Evolutionary conservation across 2,888 invertebrate species (phyloP).

Genomic region (Heliconius cydno): DNA sequence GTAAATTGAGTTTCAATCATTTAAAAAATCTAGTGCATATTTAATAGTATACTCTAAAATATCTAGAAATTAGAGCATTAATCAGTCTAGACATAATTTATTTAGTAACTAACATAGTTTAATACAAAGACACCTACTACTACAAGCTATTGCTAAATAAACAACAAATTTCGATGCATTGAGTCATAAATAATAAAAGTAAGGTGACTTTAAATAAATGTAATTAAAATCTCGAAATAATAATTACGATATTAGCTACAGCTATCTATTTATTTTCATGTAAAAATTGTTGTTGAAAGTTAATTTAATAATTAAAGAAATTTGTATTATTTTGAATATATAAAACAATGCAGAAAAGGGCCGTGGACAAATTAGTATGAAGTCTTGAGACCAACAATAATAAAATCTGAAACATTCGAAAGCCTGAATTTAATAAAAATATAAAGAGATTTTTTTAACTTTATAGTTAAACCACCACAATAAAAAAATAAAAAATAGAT

Average conservation of each 20-base stretch:
- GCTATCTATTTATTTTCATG: not conserved
- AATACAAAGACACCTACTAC: conserved; percentile 53
- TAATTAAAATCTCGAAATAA: not conserved
- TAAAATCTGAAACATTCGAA: not conserved
- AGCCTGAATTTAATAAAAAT: not conserved
- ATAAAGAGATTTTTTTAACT: not conserved
- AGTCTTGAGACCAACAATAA: not conserved
- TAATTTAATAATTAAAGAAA: too few relatives aligned
- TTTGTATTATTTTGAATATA: not conserved
- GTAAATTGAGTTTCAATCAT: conserved; percentile 63
- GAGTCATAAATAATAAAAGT: conserved; percentile 26
- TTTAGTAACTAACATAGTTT: conserved; percentile 57
- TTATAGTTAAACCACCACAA: too few relatives aligned
- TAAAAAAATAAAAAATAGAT: too few relatives aligned
- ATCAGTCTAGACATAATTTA: conserved; percentile 81
- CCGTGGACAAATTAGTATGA: not conserved
- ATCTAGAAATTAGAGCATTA: conserved; percentile 70
- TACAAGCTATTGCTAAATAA: conserved; percentile 52
- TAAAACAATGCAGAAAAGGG: not conserved
- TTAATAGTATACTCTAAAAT: conserved; percentile 58
- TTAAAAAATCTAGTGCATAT: conserved; percentile 69
- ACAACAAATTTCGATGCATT: conserved; percentile 43
- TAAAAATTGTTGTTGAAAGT: too few relatives aligned
- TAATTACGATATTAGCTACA: not conserved
- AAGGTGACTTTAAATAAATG: not conserved